phyloP scores from a whole-genome alignment of 2,113 vertebrate genomes.

The Eonycteris spelaea region DNA sequence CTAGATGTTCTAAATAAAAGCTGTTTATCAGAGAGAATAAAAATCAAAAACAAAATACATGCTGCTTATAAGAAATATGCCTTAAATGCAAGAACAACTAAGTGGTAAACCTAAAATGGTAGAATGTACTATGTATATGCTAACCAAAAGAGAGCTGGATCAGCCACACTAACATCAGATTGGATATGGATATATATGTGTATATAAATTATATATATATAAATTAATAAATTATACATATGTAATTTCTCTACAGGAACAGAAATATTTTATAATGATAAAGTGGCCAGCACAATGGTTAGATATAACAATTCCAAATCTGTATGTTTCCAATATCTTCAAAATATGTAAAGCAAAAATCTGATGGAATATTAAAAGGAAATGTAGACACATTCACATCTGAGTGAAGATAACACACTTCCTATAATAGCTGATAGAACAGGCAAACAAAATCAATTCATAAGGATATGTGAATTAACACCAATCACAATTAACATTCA shows the following conservation, averaged over 20 bases:
- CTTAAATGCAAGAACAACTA: background rate
- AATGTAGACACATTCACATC: background rate
- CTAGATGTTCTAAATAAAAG: background rate
- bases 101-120: background rate
- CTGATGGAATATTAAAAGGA: background rate
- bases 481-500: background rate
- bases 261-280: background rate
- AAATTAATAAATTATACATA: background rate
- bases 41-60: background rate
- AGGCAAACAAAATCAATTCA: background rate
- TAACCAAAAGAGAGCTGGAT: background rate
- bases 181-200: background rate
- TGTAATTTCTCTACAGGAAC: background rate
- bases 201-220: too few species aligned
- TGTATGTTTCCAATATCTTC: background rate
- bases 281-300: background rate
- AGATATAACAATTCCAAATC: background rate
- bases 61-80: background rate
- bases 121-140: background rate
- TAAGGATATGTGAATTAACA: background rate
- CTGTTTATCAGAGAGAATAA: background rate
- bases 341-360: slow-evolving; percentile 25
- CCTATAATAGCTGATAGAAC: background rate
- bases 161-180: background rate
- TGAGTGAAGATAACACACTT: background rate